Percentiles rank a stretch among this genome's conserved stretches.
These are phyloP conservation scores for Pipistrellus pipistrellus DNA, from an alignment of 2,797 vertebrate species.

Conservation along the genomic window DNA sequence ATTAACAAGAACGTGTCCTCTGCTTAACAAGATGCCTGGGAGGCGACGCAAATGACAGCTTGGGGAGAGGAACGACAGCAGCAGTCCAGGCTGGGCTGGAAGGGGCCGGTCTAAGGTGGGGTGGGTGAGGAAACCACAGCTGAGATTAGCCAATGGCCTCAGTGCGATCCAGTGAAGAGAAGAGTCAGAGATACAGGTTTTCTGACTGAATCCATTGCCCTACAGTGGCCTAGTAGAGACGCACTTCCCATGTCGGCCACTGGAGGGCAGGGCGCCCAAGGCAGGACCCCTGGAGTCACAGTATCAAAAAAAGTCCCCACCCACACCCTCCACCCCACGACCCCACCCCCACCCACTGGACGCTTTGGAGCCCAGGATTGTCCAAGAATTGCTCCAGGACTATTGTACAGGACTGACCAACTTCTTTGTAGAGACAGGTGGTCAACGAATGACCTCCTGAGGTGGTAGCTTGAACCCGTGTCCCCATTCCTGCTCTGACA, in stretches of 20 bases:
- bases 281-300: not conserved
- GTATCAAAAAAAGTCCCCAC: not conserved
- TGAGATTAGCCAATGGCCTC: not conserved
- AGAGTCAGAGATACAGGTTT: accelerated
- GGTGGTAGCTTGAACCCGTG: not conserved
- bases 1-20: not conserved
- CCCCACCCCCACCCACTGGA: too few species aligned
- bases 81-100: not conserved
- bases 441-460: not conserved
- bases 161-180: not conserved
- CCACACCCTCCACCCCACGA: too few species aligned
- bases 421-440: not conserved
- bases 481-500: not conserved
- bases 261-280: constrained; percentile 35
- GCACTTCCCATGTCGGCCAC: constrained; percentile 23
- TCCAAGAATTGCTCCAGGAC: not conserved
- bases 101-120: accelerated
- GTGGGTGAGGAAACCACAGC: not conserved
- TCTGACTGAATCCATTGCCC: not conserved
- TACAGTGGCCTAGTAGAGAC: accelerated
- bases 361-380: not conserved
- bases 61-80: not conserved
- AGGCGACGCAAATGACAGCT: accelerated
- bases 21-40: not conserved
- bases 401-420: not conserved